phyloP scores from a whole-genome alignment of 2,888 invertebrate species.

The Plebejus argus region DNA sequence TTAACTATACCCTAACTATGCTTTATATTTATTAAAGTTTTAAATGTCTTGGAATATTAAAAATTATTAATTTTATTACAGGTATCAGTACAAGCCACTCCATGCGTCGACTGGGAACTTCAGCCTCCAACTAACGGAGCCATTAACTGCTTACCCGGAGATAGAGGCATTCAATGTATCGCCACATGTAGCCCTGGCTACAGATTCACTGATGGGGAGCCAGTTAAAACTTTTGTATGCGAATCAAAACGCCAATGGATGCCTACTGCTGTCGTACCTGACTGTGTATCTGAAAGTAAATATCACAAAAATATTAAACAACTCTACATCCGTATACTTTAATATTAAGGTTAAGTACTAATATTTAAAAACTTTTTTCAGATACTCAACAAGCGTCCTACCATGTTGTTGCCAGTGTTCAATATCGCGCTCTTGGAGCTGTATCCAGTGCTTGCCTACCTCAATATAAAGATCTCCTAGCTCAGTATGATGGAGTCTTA shows the following conservation, averaged over 20 bases:
- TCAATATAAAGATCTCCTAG: slow-evolving; percentile 91
- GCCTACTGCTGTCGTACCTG: slow-evolving; percentile 94
- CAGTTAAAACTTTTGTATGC: slow-evolving; percentile 92
- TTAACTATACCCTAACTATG: background rate
- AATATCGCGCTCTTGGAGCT: slow-evolving; percentile 94
- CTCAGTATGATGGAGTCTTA: slow-evolving; percentile 89
- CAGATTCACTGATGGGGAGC: slow-evolving; percentile 94
- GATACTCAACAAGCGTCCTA: slow-evolving; percentile 97
- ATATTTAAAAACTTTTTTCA: slow-evolving; percentile 55
- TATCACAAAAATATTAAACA: background rate
- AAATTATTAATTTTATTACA: slow-evolving; percentile 48
- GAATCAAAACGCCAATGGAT: slow-evolving; percentile 91
- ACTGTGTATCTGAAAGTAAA: slow-evolving; percentile 95
- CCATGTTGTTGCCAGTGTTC: slow-evolving; percentile 92
- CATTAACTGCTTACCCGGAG: slow-evolving; percentile 91
- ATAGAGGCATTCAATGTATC: slow-evolving; percentile 91
- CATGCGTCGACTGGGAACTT: slow-evolving; percentile 97
- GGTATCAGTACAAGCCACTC: slow-evolving; percentile 94
- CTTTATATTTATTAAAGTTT: background rate
- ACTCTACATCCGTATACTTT: background rate
- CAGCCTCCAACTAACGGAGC: slow-evolving; percentile 94
- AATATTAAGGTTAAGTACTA: background rate
- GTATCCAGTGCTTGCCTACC: slow-evolving; percentile 91
- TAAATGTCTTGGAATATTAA: background rate
- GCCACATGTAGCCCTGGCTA: slow-evolving; percentile 94